Evolutionary conservation across 2,888 invertebrate genomes (phyloP), one percentile per base, ranked within the genome.

Genomic region (Epistrophella euchroma): DNA sequence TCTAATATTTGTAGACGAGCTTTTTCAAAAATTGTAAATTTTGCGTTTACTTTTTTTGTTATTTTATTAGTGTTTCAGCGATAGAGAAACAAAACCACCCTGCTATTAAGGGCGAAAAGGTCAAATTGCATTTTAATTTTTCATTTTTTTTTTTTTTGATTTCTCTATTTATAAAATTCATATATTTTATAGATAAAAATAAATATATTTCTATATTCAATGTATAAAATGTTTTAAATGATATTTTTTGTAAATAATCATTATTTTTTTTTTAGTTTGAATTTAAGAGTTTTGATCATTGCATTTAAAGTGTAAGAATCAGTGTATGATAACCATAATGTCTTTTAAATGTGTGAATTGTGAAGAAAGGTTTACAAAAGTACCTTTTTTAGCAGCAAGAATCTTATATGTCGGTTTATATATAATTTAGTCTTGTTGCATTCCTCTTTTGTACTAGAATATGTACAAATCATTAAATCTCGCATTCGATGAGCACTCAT

Each of bases 1-100:
- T 86, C 73, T 86, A 86, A 86, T 86, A 77, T 55, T 52, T 64
- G 43, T 32, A 77, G 73, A 60, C 35, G 58, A 74, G 82, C 82
- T 86, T 86, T 71, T 77, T 43, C 66, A 19, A 60, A 40, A 64
- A 19, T 19, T 80, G 70, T 72, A 85, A 73, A 72, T 75, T 37
- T 64, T 60, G 66, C 74, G 71, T 62, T 47, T 71, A 22, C 60
- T 80, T 78, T 32, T 17, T 71, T 40, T 19, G 9, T 60, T 60
- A 37, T 40, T 74, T 45, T 64, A 37, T 43, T 45, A 62, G 32
- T 43, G 55, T 32, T 74, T 25, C 43, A 50, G 52, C 52, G 50
- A 75, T 43, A 76, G 43, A 72, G 37, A 52, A 68, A 68, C 4
- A 15, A 15, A 82, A 74, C 74, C 86, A 74, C 82, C 86, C 86